These are phyloP conservation scores for Typhlomys cinereus DNA, from an alignment of 2,113 vertebrate species.

Conservation along the genomic window DNA sequence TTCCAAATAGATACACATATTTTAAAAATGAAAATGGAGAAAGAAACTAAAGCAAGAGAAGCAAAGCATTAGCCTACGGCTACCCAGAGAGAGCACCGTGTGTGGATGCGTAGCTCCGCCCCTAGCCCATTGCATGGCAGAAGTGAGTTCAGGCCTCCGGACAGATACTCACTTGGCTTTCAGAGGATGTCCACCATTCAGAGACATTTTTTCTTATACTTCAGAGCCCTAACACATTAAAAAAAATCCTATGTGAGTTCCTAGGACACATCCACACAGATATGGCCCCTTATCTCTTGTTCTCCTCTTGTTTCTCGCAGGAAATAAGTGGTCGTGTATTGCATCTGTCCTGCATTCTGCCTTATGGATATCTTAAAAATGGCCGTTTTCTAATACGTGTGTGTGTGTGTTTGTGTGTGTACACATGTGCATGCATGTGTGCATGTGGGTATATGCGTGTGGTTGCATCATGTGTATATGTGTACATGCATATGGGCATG, in stretches of 20 bases:
- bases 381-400: background rate
- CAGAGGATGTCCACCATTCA: accelerated
- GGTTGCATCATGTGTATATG: background rate
- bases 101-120: accelerated
- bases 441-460: no score
- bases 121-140: accelerated
- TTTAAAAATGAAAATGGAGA: no score
- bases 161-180: background rate
- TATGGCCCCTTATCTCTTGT: no score
- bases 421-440: no score
- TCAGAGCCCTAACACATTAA: accelerated
- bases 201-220: background rate
- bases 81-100: background rate
- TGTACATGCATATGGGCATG: background rate
- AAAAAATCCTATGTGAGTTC: accelerated
- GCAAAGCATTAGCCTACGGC: background rate
- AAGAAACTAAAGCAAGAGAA: background rate
- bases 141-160: background rate
- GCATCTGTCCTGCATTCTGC: background rate
- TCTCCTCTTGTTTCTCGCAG: background rate
- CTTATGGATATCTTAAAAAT: background rate
- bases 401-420: no score
- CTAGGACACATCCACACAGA: accelerated
- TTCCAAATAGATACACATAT: no score
- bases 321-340: background rate